phyloP scores from a whole-genome alignment of 2,888 invertebrate genomes.

The Parthenolecanium corni region DNA sequence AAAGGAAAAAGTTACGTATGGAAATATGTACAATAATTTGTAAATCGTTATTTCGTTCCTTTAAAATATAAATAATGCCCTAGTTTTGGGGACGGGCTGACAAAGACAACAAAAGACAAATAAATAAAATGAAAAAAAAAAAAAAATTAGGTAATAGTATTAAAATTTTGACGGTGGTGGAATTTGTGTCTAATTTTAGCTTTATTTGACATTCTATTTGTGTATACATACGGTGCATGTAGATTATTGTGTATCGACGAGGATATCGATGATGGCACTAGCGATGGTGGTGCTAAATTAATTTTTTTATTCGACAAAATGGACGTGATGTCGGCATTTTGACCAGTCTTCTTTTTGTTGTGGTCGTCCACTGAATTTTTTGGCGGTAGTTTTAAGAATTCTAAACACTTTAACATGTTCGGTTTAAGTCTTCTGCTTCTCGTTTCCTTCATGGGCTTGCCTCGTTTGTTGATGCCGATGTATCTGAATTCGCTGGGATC shows the following conservation, averaged over 20 bases:
- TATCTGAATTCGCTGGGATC: constrained; percentile 41
- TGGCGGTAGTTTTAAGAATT: constrained; percentile 49
- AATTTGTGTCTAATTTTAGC: constrained; percentile 12
- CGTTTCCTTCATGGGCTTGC: constrained; percentile 44
- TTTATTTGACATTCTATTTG: not conserved
- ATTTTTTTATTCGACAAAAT: not conserved
- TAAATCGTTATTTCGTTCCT: no score
- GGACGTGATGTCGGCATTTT: constrained; percentile 24
- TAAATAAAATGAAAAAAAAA: no score
- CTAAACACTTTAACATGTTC: constrained; percentile 45
- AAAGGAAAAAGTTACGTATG: no score
- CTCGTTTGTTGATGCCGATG: constrained; percentile 52
- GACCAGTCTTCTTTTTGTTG: constrained; percentile 46
- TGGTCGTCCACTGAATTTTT: constrained; percentile 43
- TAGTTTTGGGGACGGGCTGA: no score
- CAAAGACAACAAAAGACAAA: no score
- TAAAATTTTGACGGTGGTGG: constrained; percentile 19
- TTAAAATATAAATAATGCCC: no score
- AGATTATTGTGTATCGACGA: not conserved
- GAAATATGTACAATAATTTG: no score
- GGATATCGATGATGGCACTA: not conserved
- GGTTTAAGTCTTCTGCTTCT: constrained; percentile 39
- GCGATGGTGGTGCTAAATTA: not conserved
- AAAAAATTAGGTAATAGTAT: constrained; percentile 16
- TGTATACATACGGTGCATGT: not conserved